Percentiles rank a stretch among this genome's conserved stretches.
Evolutionary conservation across 2,797 vertebrate genomes (phyloP).

Genomic region (Danionella dracula): DNA sequence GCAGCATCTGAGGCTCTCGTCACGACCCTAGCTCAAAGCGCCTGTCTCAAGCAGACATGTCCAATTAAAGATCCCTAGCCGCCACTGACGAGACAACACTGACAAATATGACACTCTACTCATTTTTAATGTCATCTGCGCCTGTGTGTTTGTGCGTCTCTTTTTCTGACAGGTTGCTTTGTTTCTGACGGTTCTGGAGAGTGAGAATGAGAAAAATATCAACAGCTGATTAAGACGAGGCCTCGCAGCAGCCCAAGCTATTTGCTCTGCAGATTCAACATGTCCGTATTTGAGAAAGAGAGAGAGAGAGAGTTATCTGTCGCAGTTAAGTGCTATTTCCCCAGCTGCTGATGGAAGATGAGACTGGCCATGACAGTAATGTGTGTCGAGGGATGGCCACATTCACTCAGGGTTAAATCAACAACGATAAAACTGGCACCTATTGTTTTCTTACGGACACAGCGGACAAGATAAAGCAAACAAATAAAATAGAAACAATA

Average conservation of each 20-base stretch:
- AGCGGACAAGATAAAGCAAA: not conserved
- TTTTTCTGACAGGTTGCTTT: conserved; percentile 33
- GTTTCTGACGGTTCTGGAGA: conserved; percentile 20
- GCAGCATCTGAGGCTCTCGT: conserved; percentile 33
- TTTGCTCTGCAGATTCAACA: conserved; percentile 50
- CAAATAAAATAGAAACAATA: not conserved
- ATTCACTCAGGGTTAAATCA: not conserved
- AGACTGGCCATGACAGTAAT: conserved; percentile 16
- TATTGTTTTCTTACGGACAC: not conserved
- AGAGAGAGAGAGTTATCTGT: conserved; percentile 7
- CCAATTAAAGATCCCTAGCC: conserved; percentile 44
- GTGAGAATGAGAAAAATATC: conserved; percentile 39
- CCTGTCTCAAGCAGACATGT: conserved; percentile 33
- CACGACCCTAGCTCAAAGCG: conserved; percentile 34
- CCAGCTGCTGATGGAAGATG: conserved; percentile 4
- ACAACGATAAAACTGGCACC: conserved; percentile 1
- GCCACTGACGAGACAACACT: conserved; percentile 17
- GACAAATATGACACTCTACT: conserved; percentile 16
- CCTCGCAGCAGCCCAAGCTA: conserved; percentile 38
- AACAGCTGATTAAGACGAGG: conserved; percentile 46
- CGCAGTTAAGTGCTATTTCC: conserved; percentile 19
- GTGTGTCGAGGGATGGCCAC: conserved; percentile 3
- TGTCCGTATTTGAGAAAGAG: not conserved
- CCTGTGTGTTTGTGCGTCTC: conserved; percentile 11
- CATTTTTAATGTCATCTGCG: conserved; percentile 20